These are phyloP conservation scores for Nasua narica DNA, from an alignment of 2,797 vertebrate genomes.

Conservation along the genomic window DNA sequence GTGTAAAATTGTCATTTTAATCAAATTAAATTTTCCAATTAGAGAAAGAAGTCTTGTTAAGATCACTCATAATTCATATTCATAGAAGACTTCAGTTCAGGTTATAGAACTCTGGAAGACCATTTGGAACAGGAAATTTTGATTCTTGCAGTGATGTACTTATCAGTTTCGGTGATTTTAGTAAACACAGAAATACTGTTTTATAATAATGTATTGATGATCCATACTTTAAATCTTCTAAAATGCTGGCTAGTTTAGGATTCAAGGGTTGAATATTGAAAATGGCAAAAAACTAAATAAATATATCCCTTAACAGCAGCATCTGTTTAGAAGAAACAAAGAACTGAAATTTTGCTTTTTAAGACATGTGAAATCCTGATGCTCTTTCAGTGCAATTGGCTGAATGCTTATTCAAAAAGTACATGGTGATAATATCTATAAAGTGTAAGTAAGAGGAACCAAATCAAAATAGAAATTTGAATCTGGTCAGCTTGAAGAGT, in stretches of 20 bases:
- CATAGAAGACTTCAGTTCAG: conserved; percentile 76
- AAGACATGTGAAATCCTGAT: conserved; percentile 58
- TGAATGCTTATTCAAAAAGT: conserved; percentile 69
- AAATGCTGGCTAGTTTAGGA: conserved; percentile 67
- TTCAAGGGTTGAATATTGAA: background rate
- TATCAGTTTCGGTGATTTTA: conserved; percentile 45
- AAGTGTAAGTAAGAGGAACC: conserved; percentile 72
- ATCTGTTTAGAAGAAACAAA: conserved; percentile 68
- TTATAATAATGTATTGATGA: conserved; percentile 37
- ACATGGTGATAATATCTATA: conserved; percentile 53
- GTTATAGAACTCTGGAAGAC: conserved; percentile 68
- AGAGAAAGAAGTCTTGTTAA: conserved; percentile 70
- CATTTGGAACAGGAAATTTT: conserved; percentile 52
- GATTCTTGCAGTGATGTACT: conserved; percentile 58
- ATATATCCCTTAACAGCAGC: conserved; percentile 57
- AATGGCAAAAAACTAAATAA: conserved; percentile 67
- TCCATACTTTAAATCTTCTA: conserved; percentile 67
- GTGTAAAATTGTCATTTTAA: conserved; percentile 82
- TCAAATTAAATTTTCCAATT: conserved; percentile 84
- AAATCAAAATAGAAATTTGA: conserved; percentile 71
- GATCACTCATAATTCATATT: conserved; percentile 79
- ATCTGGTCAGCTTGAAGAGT: conserved; percentile 64
- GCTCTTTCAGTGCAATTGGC: conserved; percentile 32
- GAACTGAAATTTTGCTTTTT: conserved; percentile 67
- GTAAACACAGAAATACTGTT: background rate